Evolutionary conservation across 2,888 invertebrate genomes (phyloP), one percentile per base, ranked within the genome.

Genomic region (Barypeithes pellucidus): DNA sequence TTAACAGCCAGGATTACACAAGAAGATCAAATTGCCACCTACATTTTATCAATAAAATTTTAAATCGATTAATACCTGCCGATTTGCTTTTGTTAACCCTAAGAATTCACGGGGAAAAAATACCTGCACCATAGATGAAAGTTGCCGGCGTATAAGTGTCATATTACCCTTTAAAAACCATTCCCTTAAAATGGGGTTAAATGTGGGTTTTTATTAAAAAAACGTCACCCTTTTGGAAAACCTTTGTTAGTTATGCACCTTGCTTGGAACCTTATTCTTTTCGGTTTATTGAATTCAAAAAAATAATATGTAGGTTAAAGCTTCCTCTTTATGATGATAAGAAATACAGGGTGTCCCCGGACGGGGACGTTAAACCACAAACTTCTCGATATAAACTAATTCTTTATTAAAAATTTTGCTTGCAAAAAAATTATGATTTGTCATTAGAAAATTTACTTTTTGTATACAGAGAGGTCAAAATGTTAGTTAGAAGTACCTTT

Each of bases 111-210:
- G 20, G 22, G 2, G 22, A 24, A 22, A 24, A 20, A 18, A 36
- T 20, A 60, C 60, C 60, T 60, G 60, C 7, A 60, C 29, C 29
- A 29, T 9, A 29, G 1, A 29, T 29, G 29, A 29, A 29, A 29
- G 29, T 29, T n/a, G 29, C 29, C 8, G 29, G 29, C 9, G 29
- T 20, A 18, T 2, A 9, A 33, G 61, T 9, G 5, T 61, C 61
- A 41, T 12, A 41, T 61, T 61, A 61, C 61, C 24, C 22, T 43
- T 41, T 20, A 50, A 50, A 43, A 61, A 22, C 39, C 2, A 2
- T 61, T 41, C 18, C 12, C 22, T 39, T 20, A 43, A 61, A 61
- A 43, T 20, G 43, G 22, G 61, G 61, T 61, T 61, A 41, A 18
- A 36, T 43, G 12, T 41, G 3, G 5, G 16, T 41, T 36, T 36